Conservation (phyloP, 2,113 vertebrate genomes). For the Stigmatopora nigra region DNA sequence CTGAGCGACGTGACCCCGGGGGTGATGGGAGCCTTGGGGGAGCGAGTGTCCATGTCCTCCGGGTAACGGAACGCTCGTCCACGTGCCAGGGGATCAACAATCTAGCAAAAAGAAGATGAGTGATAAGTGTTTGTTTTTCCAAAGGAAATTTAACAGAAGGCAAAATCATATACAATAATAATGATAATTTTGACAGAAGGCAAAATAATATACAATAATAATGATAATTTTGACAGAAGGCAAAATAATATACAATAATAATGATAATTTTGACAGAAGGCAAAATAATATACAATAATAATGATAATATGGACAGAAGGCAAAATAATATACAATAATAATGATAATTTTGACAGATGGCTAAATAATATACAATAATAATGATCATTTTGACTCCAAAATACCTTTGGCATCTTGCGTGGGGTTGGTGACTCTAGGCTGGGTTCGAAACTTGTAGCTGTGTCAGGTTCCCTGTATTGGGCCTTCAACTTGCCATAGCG, state of each 20-base stretch:
- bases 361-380: not conserved
- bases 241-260: too few relatives aligned
- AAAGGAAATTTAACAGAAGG: not conserved
- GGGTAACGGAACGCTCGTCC: slow-evolving; percentile 85
- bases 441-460: slow-evolving; percentile 79
- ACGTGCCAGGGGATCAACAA: slow-evolving; percentile 86
- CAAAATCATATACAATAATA: not conserved
- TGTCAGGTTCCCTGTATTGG: slow-evolving; percentile 79
- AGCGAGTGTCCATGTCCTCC: slow-evolving; percentile 75
- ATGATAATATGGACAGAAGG: too few relatives aligned
- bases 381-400: not conserved
- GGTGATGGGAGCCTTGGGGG: slow-evolving; percentile 77
- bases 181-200: too few relatives aligned
- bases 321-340: not conserved
- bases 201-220: too few relatives aligned
- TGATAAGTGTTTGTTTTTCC: not conserved
- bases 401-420: slow-evolving; percentile 83
- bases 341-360: too few relatives aligned
- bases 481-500: slow-evolving; percentile 89
- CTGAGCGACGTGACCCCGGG: slow-evolving; percentile 79
- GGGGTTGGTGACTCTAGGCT: slow-evolving; percentile 78
- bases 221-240: too few relatives aligned
- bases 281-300: not conserved
- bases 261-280: not conserved
- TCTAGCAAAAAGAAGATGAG: slow-evolving; percentile 61